A percentile compares a stretch with the other conserved stretches of the same genome.
phyloP scores from a whole-genome alignment of 2,797 vertebrate species.

The Oreochromis mossambicus region DNA sequence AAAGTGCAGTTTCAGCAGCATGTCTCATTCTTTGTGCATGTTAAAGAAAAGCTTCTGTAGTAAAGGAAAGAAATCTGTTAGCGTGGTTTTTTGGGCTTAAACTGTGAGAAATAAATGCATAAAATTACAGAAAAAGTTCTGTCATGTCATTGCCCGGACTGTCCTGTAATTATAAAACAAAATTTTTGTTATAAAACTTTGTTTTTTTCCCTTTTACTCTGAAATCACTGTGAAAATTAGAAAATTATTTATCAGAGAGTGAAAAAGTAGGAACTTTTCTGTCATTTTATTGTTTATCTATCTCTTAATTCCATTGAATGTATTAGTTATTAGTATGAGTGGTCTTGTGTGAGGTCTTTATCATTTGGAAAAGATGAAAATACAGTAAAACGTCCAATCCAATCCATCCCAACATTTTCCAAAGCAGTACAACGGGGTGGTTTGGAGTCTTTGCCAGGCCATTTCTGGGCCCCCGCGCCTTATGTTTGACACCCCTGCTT shows the following conservation, averaged over 20 bases:
- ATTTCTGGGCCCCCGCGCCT: neutral
- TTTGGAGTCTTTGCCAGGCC: neutral
- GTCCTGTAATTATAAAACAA: neutral
- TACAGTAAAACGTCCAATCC: neutral
- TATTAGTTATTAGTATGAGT: neutral
- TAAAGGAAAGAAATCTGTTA: rapidly evolving
- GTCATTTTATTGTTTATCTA: neutral
- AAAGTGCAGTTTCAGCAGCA: neutral
- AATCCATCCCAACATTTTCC: neutral
- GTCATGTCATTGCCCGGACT: neutral
- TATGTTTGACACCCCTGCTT: neutral
- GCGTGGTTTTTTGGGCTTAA: rapidly evolving
- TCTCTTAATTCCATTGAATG: neutral
- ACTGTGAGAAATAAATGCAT: neutral
- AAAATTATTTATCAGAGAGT: neutral
- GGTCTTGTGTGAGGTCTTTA: neutral
- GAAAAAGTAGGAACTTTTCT: neutral
- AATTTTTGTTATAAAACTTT: neutral
- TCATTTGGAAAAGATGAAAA: neutral
- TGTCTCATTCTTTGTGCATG: neutral
- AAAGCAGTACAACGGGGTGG: neutral
- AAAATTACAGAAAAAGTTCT: neutral
- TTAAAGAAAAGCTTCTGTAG: neutral
- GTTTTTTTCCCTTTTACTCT: neutral
- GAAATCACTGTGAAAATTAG: neutral